Base-by-base conservation (phyloP, 2,113 vertebrate species). In the Nyctibius bracteatus region DNA sequence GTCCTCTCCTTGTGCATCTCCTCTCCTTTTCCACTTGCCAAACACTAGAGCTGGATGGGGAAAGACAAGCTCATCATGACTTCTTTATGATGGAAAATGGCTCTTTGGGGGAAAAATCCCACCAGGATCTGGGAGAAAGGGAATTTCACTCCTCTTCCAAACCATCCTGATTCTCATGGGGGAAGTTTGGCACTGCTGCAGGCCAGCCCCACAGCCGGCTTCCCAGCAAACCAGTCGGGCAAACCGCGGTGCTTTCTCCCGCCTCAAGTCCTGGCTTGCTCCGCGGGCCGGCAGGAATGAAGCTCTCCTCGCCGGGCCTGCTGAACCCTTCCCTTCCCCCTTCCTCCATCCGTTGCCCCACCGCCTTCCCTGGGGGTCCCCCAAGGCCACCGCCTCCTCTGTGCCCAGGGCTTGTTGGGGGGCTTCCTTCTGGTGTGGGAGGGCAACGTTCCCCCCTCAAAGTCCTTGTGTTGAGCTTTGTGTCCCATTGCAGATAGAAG, bases 151-250 rank as follows among this genome's bases (percentile, higher is more conserved):
- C 33, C 21, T 8, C 18, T 90, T 88, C 71, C 66, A 72, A 67
- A 67, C 4, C 67, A 88, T 27, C 33, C 30, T 0, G 0, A 4
- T 49, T 16, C 46, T 83, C 1, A 4, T 5, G 16, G 77, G 80
- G 59, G 63, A 52, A 46, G 67, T 2, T 17, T 23, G 81, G 46
- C 39, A 24, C 5, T 1, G 30, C 74, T 37, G 22, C 0, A 2
- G 88, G 93, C 88, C 92, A 90, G 82, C 88, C 90, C 83, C 7
- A 33, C 79, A 89, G 88, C 44, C 0, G 8, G 30, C 84, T 94
- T 94, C 72, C 71, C 79, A 63, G 90, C 90, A 96, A 96, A 96
- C 92, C 93, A 93, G 92, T 74, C 1, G 11, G 62, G 96, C 74
- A 82, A 75, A 94, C 33, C 5, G 1, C 3, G 7, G 33, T 1